phyloP scores from a whole-genome alignment of 2,888 invertebrate genomes.

The Leptinotarsa peninsularis region DNA sequence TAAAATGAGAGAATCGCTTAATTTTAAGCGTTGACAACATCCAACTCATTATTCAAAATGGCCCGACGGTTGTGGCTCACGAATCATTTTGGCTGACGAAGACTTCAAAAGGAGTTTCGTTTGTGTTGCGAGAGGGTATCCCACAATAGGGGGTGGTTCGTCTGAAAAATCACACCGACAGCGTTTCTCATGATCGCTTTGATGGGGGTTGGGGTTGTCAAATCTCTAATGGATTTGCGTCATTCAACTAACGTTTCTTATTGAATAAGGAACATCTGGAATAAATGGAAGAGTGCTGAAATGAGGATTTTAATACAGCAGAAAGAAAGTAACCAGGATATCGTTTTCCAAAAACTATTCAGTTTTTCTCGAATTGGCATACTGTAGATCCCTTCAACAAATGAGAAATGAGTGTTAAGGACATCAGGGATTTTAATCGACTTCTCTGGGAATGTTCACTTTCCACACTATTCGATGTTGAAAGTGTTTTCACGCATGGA shows the following conservation, averaged over 20 bases:
- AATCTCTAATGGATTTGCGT: not conserved
- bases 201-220: not conserved
- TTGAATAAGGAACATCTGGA: not conserved
- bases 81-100: not conserved
- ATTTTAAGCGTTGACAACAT: slow-evolving; percentile 26
- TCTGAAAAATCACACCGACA: not conserved
- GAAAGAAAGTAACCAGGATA: too few species aligned
- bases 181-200: not conserved
- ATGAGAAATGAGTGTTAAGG: too few species aligned
- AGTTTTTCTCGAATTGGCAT: too few species aligned
- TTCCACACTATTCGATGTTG: too few species aligned
- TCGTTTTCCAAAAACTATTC: too few species aligned
- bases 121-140: not conserved
- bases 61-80: slow-evolving; percentile 6
- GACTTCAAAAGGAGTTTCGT: not conserved
- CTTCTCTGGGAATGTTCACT: too few species aligned
- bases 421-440: too few species aligned
- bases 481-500: too few species aligned
- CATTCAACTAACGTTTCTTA: not conserved
- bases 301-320: too few species aligned
- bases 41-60: not conserved
- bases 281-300: too few species aligned
- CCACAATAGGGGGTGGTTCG: not conserved
- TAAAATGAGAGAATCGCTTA: slow-evolving; percentile 35
- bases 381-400: too few species aligned